Evolutionary conservation across 2,113 vertebrate genomes (phyloP).

Genomic region (Panurus biarmicus): DNA sequence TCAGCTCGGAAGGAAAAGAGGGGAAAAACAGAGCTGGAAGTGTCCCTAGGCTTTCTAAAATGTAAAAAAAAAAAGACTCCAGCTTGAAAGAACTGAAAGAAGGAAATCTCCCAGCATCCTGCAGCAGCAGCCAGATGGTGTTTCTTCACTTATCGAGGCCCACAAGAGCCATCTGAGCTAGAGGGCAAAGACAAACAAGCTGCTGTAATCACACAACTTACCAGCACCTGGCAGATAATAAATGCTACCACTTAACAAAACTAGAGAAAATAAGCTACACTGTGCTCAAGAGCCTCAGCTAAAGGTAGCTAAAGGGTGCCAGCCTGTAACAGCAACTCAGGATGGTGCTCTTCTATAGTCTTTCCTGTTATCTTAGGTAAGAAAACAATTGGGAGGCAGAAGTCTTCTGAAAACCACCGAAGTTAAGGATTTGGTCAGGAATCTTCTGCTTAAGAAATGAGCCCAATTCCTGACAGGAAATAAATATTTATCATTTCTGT

Average conservation of each 20-base stretch:
- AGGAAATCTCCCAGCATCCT: slow-evolving; percentile 13
- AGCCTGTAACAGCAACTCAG: not conserved
- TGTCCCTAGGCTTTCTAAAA: slow-evolving; percentile 1
- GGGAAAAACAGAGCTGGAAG: not conserved
- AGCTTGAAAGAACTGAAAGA: not conserved
- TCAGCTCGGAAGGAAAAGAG: not conserved
- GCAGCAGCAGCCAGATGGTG: slow-evolving; percentile 39
- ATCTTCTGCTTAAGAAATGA: not conserved
- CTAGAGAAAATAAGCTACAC: not conserved
- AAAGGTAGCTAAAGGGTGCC: not conserved
- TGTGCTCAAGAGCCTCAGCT: not conserved
- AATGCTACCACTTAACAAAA: slow-evolving; percentile 1
- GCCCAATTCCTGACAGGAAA: not conserved
- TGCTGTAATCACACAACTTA: not conserved
- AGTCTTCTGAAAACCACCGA: not conserved
- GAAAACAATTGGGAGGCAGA: not conserved
- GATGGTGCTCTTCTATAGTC: not conserved
- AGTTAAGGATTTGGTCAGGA: not conserved
- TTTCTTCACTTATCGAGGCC: not conserved
- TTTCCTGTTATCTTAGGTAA: not conserved
- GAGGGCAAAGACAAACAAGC: slow-evolving; percentile 34
- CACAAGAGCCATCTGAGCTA: slow-evolving; percentile 30
- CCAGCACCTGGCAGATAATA: slow-evolving; percentile 16
- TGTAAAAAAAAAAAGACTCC: not conserved
- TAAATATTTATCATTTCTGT: not conserved